These are phyloP conservation scores for Columba livia DNA, from an alignment of 2,113 vertebrate species.

Conservation along the genomic window DNA sequence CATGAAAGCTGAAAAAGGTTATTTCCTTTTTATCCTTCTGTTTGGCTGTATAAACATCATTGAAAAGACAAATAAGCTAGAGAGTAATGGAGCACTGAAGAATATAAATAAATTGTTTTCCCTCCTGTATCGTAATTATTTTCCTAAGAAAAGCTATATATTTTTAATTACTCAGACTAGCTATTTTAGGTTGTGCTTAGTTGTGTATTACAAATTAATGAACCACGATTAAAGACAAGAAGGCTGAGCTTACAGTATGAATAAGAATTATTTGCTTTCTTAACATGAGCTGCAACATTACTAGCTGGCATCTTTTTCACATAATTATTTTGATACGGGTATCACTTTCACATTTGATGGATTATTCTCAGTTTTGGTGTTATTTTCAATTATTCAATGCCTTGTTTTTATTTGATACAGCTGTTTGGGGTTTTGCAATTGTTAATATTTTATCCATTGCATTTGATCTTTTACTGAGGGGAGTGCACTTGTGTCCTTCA, in stretches of 20 bases:
- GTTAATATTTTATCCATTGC: constrained; percentile 6
- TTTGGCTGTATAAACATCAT: background rate
- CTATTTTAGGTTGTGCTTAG: constrained; percentile 56
- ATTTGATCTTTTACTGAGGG: constrained; percentile 34
- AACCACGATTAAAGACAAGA: constrained; percentile 37
- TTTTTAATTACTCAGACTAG: constrained; percentile 63
- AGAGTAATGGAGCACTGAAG: background rate
- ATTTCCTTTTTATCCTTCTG: background rate
- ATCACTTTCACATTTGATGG: background rate
- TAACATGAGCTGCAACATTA: background rate
- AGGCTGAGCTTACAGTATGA: constrained; percentile 28
- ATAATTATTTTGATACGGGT: background rate
- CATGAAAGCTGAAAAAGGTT: background rate
- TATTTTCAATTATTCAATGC: background rate
- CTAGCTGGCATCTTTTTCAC: background rate
- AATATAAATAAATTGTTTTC: constrained; percentile 38
- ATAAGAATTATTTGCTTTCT: constrained; percentile 11
- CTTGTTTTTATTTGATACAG: background rate
- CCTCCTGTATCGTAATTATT: constrained; percentile 7
- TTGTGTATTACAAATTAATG: constrained; percentile 50
- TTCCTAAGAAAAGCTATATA: constrained; percentile 25
- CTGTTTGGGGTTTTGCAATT: background rate
- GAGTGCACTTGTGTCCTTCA: background rate
- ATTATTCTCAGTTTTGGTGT: background rate
- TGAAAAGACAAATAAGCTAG: constrained; percentile 26